Conservation (phyloP, 2,888 invertebrate genomes). For the Monopis laevigella region DNA sequence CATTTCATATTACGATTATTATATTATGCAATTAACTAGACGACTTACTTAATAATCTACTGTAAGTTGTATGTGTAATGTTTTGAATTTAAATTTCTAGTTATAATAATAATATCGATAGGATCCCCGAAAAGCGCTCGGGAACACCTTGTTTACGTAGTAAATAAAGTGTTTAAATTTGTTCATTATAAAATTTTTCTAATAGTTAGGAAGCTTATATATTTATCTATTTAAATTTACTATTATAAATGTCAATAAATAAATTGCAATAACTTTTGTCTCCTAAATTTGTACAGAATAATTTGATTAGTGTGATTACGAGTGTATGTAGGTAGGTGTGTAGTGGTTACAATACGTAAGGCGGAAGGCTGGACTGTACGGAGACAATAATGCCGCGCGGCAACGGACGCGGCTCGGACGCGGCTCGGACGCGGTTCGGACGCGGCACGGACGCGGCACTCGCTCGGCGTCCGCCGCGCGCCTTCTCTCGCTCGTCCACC, state of each 20-base stretch:
- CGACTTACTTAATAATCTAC: constrained; percentile 52
- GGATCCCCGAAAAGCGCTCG: constrained; percentile 30
- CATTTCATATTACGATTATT: constrained; percentile 44
- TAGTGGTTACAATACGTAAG: no score
- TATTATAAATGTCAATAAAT: constrained; percentile 6
- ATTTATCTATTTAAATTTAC: constrained; percentile 10
- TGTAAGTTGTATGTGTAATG: constrained; percentile 44
- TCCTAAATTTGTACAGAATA: constrained; percentile 11
- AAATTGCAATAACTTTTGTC: constrained; percentile 12
- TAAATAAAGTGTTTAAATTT: no score
- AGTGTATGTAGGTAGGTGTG: constrained; percentile 4
- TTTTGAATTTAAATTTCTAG: constrained; percentile 62
- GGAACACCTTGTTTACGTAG: no score
- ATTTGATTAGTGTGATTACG: background rate
- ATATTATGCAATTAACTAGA: constrained; percentile 63
- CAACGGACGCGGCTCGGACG: constrained; percentile 18
- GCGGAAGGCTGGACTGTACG: constrained; percentile 15
- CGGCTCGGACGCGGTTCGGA: constrained; percentile 21
- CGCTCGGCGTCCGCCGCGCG: constrained; percentile 33
- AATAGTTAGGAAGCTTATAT: constrained; percentile 11
- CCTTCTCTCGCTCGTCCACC: constrained; percentile 56
- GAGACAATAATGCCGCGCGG: constrained; percentile 10
- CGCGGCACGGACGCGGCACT: constrained; percentile 27
- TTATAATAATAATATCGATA: constrained; percentile 44
- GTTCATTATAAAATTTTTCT: constrained; percentile 6